Evolutionary conservation across 2,113 vertebrate genomes (phyloP), one percentile per base, ranked within the genome.

Genomic region (Chrysemys picta): DNA sequence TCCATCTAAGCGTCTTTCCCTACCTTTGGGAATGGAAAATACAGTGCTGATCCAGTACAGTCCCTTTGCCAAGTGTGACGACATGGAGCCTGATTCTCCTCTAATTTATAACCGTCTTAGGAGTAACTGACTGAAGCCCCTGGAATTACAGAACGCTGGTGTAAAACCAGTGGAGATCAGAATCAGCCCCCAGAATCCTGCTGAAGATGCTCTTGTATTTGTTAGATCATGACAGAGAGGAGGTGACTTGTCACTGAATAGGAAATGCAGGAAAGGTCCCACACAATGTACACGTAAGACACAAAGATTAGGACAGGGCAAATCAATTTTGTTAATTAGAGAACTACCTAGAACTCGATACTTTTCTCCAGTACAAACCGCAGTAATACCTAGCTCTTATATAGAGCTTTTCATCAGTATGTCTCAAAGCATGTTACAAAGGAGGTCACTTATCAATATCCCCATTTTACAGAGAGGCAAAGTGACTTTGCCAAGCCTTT

Each of bases 191-290:
- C 79, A 4, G 31, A 69, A 45, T 6, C 10, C 13, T 25, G 22
- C 57, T 47, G 1, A 54, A 79, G 54, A 89, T 21, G 5, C 4
- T 13, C 12, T 29, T n/a, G 38, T 31, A n/a, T 75, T 80, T 1
- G 2, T 4, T 3, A 75, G 54, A 45, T 0, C 2, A 47, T 12
- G 45, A 45, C 49, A 75, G 82, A 29, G 65, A 0, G 1, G 88
- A 0, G 0, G 54, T 21, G 85, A 24, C 54, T 78, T 12, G 5
- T 12, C 72, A 11, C 72, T 76, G 72, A 45, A 6, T 13, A 45
- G 25, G 25, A 84, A 35, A 57, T 13, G 21, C 1, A 1, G 29
- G 10, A 50, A 75, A 83, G 50, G 50, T 38, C 65, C 91, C 85
- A n/a, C 31, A 54, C 50, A 56, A 80, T 0, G 1, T 1, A 82